phyloP scores from a whole-genome alignment of 2,888 invertebrate genomes.

The Peribatodes rhomboidaria region DNA sequence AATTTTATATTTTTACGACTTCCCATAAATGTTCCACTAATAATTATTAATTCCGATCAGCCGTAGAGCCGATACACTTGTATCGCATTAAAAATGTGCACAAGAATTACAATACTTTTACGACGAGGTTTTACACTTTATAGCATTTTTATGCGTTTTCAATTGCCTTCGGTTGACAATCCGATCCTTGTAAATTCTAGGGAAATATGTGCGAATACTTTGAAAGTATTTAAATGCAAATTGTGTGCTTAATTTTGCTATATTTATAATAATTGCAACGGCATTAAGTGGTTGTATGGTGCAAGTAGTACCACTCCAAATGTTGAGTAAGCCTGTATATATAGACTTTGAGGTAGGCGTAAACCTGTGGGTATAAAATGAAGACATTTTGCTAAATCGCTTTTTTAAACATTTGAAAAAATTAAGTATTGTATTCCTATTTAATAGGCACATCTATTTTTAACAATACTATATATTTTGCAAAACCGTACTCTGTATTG shows the following conservation, averaged over 20 bases:
- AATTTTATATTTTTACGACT: conserved; percentile 49
- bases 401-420: not conserved
- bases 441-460: not conserved
- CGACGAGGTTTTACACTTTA: conserved; percentile 71
- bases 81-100: conserved; percentile 65
- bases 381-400: not conserved
- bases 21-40: conserved; percentile 52
- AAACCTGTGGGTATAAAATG: not conserved
- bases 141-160: conserved; percentile 80
- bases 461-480: conserved; percentile 9
- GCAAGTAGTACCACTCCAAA: conserved; percentile 15
- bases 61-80: conserved; percentile 46
- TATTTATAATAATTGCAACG: conserved; percentile 41
- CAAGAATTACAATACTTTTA: conserved; percentile 79
- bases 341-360: conserved; percentile 1
- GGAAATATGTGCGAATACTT: conserved; percentile 73
- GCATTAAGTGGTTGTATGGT: conserved; percentile 17
- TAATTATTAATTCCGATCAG: conserved; percentile 56
- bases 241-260: conserved; percentile 53
- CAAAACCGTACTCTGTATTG: conserved; percentile 4
- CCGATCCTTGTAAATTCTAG: conserved; percentile 80
- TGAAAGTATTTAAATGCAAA: conserved; percentile 78
- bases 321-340: not conserved
- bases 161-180: conserved; percentile 81
- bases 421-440: not conserved